Evolutionary conservation across 2,888 invertebrate species (phyloP), one percentile per base, ranked within the genome.

Genomic region (Metacarcinus magister): DNA sequence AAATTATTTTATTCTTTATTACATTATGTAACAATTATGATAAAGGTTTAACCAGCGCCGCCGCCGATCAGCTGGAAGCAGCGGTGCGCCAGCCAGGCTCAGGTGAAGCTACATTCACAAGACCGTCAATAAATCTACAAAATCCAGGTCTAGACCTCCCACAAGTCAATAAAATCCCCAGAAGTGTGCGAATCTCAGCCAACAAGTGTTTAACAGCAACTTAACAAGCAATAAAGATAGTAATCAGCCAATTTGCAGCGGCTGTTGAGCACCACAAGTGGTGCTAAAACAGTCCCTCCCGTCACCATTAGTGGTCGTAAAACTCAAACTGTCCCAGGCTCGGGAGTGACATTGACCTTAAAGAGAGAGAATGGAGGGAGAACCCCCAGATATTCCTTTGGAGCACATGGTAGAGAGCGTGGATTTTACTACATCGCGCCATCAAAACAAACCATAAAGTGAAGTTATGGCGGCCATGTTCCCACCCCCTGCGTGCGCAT

Each of bases 381-480:
- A 54, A 92, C 94, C 94, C 96, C 94, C 43, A 92, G 94, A 94
- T 96, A 94, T 94, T 92, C 95, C 95, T 96, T 92, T 92, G 94
- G 95, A 95, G 95, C 96, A 96, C 95, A 95, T 95, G 95, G 96
- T 93, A 95, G 95, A 96, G 96, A 96, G 94, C 96, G 96, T 96
- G 96, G 96, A 96, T 96, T 96, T 96, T 96, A 96, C 96, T 96
- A 95, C 96, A 95, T 96, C 95, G 95, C 95, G 94, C 96, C 93
- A 96, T 96, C 96, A 96, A 96, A 96, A 96, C 96, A 96, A 96
- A 96, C 96, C 96, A 96, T 96, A 96, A 96, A 96, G 95, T 96
- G 96, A 96, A 96, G 96, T 96, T 96, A 96, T 96, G 96, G 95
- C 96, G 94, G 96, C 96, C 96, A 96, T 96, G 96, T 96, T 96